Evolutionary conservation across 2,797 vertebrate species (phyloP).

Genomic region (Sternotherus odoratus): DNA sequence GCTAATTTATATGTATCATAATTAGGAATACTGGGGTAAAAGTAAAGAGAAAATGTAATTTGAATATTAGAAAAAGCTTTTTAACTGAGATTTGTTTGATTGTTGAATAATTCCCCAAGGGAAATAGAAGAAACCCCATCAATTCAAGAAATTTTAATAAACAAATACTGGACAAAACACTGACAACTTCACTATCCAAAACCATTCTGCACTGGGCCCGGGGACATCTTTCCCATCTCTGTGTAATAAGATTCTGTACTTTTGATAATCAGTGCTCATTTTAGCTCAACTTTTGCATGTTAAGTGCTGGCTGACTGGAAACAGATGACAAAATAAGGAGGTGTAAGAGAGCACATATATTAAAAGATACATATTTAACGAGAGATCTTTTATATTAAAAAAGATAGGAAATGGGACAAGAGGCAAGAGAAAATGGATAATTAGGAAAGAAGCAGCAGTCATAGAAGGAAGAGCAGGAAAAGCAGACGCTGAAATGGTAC

Average conservation of each 20-base stretch:
- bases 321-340: constrained; percentile 19
- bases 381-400: constrained; percentile 18
- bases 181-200: background rate
- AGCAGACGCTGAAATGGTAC: background rate
- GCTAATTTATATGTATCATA: constrained; percentile 34
- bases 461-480: background rate
- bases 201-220: background rate
- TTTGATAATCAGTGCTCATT: background rate
- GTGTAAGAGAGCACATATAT: background rate
- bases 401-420: background rate
- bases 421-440: background rate
- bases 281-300: constrained; percentile 5
- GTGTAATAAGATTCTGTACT: background rate
- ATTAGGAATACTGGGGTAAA: constrained; percentile 1
- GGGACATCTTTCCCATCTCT: background rate
- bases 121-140: background rate
- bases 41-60: background rate
- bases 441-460: background rate
- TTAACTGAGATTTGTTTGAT: background rate
- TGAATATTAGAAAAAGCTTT: background rate
- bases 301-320: constrained; percentile 14
- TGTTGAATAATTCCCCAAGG: background rate
- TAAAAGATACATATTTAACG: constrained; percentile 24
- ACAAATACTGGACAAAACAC: background rate
- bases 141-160: background rate